phyloP scores from a whole-genome alignment of 2,888 invertebrate genomes.

The Oxytorus armatus region DNA sequence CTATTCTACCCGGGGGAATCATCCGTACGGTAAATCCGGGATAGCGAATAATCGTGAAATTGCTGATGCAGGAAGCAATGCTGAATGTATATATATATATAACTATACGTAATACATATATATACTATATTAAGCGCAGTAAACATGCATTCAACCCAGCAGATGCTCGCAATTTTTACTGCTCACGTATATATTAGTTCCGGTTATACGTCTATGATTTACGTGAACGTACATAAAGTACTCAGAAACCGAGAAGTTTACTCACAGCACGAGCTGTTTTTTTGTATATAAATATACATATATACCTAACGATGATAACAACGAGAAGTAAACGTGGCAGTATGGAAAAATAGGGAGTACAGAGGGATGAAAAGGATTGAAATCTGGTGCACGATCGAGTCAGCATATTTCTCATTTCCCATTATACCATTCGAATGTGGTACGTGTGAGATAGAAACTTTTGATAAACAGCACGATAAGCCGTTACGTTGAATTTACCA shows the following conservation, averaged over 20 bases:
- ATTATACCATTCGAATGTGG: slow-evolving; percentile 12
- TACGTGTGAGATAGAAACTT: slow-evolving; percentile 35
- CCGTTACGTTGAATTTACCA: slow-evolving; percentile 9
- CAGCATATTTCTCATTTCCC: slow-evolving; percentile 44
- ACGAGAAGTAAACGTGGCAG: too few relatives aligned
- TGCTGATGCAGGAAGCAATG: slow-evolving; percentile 62
- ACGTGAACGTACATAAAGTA: not conserved
- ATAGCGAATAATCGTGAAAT: slow-evolving; percentile 67
- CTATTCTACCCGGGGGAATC: slow-evolving; percentile 53
- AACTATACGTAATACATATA: slow-evolving; percentile 1
- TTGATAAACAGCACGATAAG: slow-evolving; percentile 15
- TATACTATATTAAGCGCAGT: not conserved
- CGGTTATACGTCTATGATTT: slow-evolving; percentile 24
- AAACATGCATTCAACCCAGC: slow-evolving; percentile 22
- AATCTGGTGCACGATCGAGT: slow-evolving; percentile 37
- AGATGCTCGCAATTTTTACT: slow-evolving; percentile 50
- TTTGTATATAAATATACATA: not conserved
- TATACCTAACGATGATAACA: not conserved
- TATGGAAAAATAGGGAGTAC: not conserved
- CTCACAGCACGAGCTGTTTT: slow-evolving; percentile 14
- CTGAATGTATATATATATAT: slow-evolving; percentile 35
- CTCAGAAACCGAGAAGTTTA: slow-evolving; percentile 23
- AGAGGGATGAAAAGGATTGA: not conserved
- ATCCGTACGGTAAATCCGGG: slow-evolving; percentile 63
- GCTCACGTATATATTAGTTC: slow-evolving; percentile 14